Base-by-base conservation (phyloP, 2,797 vertebrate species). In the Phrynocephalus forsythii region DNA sequence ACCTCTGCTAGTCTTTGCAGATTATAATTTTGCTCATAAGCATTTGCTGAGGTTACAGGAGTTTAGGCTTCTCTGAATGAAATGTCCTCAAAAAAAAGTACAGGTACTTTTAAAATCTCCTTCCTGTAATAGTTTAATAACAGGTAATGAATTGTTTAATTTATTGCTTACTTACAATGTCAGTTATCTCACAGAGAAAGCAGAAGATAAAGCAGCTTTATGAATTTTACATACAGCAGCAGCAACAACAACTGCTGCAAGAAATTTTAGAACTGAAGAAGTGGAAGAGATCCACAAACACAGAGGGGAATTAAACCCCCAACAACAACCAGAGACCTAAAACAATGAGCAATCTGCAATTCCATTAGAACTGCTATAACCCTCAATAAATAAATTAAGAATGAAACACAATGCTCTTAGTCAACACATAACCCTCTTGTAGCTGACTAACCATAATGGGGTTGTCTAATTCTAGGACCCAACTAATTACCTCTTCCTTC, bases 11-110 rank as follows among this genome's bases (percentile, higher is more conserved):
- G 94, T 92, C 93, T 93, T 94, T 95, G 93, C 92, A 90, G 92
- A 89, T 94, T 94, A 95, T 96, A 93, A 95, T 93, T 91, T 80
- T 91, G 73, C 93, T 95, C 94, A 95, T 97, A 96, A 96, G 93
- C 92, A 93, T 95, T 95, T 94, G 88, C 66, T 26, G 92, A 94
- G 90, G 91, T 89, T 95, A 86, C 87, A 95, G 94, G 96, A 96
- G 94, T 95, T 95, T 95, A 56, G 92, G 94, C 91, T 95, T 96
- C 94, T 90, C 94, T 90, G 92, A 95, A 95, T 95, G 94, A 96
- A 95, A 95, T 92, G 88, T 33, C 22, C 11, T 90, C 91, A 91
- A 90, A 94, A 95, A 89, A 94, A 93, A 88, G 76, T 89, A 92
- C 30, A 73, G 33, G 44, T 94, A 92, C 90, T 93, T 95, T 96